Evolutionary conservation across 2,888 invertebrate species (phyloP).

Genomic region (Scaptodrosophila latifasciaeformis): DNA sequence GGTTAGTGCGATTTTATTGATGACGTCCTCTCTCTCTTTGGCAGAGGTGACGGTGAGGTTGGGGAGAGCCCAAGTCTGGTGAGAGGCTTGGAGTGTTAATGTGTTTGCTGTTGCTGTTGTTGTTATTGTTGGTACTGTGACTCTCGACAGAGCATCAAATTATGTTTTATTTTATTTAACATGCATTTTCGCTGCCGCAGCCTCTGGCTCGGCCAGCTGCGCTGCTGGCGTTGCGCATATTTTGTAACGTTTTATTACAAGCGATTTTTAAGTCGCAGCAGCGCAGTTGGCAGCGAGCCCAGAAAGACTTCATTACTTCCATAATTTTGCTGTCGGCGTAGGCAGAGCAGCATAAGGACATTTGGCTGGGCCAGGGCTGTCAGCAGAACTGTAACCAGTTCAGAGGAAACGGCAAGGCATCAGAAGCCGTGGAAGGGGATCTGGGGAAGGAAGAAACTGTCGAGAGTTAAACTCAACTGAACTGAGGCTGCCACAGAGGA

Average conservation of each 20-base stretch:
- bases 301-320: conserved; percentile 38
- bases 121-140: too few relatives aligned
- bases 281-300: not conserved
- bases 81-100: conserved; percentile 52
- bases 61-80: not conserved
- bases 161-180: conserved; percentile 70
- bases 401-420: too few relatives aligned
- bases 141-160: conserved; percentile 64
- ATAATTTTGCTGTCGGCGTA: conserved; percentile 56
- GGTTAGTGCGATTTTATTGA: conserved; percentile 62
- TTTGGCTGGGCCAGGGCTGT: conserved; percentile 35
- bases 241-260: conserved; percentile 16
- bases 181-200: conserved; percentile 30
- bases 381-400: conserved; percentile 35
- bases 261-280: conserved; percentile 51
- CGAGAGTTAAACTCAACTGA: too few relatives aligned
- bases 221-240: conserved; percentile 21
- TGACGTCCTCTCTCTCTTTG: conserved; percentile 56
- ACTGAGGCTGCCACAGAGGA: too few relatives aligned
- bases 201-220: conserved; percentile 7
- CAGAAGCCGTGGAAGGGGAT: not conserved
- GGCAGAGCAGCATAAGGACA: too few relatives aligned
- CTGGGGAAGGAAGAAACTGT: conserved; percentile 9
- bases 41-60: too few relatives aligned
- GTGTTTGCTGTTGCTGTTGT: conserved; percentile 59